phyloP scores from a whole-genome alignment of 2,797 vertebrate genomes.

The Odontamblyopus lacepedii region DNA sequence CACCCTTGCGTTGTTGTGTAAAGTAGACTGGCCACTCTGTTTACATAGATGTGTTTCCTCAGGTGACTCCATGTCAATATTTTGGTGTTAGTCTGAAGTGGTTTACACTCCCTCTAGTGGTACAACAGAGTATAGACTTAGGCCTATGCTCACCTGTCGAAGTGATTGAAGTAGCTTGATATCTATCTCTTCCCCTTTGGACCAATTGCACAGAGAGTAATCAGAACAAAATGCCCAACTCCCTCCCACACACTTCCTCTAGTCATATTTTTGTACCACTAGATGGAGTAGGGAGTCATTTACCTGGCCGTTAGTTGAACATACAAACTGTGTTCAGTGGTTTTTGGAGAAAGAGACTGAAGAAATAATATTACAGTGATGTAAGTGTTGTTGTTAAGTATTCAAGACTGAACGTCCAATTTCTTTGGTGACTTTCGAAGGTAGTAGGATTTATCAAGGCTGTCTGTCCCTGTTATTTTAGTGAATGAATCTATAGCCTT shows the following conservation, averaged over 20 bases:
- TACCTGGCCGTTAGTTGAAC: not conserved
- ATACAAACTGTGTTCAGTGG: not conserved
- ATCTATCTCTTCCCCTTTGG: not conserved
- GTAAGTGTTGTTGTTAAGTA: too few species aligned
- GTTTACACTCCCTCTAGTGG: slow-evolving; percentile 2
- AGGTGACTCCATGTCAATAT: not conserved
- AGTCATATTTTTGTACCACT: not conserved
- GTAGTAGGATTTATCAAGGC: not conserved
- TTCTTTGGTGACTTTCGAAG: not conserved
- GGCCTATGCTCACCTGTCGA: not conserved
- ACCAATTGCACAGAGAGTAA: not conserved
- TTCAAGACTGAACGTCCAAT: slow-evolving; percentile 1
- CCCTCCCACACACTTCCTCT: not conserved
- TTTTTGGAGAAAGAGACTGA: too few species aligned
- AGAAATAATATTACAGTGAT: too few species aligned
- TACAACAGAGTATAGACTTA: too few species aligned
- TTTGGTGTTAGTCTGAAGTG: not conserved
- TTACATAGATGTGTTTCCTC: not conserved
- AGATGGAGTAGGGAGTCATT: not conserved
- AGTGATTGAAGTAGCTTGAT: not conserved
- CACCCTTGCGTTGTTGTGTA: not conserved
- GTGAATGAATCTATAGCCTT: not conserved
- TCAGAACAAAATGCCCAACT: too few species aligned
- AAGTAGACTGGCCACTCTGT: slow-evolving; percentile 1
- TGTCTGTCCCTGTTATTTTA: not conserved